Evolutionary conservation across 1,140 invertebrate species (phyloP), one percentile per base, ranked within the genome.

Genomic region (Stegodyphus mimosarum): DNA sequence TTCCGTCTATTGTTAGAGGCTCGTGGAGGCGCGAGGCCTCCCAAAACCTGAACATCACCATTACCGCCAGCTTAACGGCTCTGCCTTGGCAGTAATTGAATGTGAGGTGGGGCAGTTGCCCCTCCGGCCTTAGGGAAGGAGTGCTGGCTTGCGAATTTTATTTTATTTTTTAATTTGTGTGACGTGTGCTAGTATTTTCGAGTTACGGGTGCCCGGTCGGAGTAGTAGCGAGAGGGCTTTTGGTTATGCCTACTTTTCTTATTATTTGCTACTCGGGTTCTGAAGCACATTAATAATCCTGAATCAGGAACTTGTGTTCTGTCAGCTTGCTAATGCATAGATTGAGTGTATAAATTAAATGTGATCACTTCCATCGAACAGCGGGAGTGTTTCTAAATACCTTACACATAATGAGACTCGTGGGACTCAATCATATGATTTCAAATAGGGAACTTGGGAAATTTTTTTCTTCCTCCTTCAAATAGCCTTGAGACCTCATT

Each of bases 91-190:
- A 33, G 33, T 83, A 83, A 83, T 83, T 83, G 80, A 83, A 73
- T 55, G 80, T n/a, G 53, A 74, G 80, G 80, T 83, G 53, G 80
- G 69, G 80, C 80, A 73, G 17, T 52, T 51, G 55, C 17, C 76
- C 60, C 51, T 60, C 15, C 55, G 15, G 55, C 33, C 33, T 33
- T 33, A 33, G 55, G 55, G 55, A 60, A 15, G 55, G 15, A 15
- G 15, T 60, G 15, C 15, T 9, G 55, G 55, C 55, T 60, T 60
- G 55, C 15, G 55, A 11, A 1, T 60, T 33, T 33, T 33, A 33
- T 33, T 33, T 33, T 33, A 33, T 33, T 33, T 33, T 33, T 33
- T 33, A 33, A 33, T 33, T 33, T 33, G 33, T 33, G 33, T 33
- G 33, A 33, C 33, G 33, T 33, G 33, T 33, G 33, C 33, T 33